phyloP scores from a whole-genome alignment of 2,888 invertebrate genomes.

The Tipula unca region DNA sequence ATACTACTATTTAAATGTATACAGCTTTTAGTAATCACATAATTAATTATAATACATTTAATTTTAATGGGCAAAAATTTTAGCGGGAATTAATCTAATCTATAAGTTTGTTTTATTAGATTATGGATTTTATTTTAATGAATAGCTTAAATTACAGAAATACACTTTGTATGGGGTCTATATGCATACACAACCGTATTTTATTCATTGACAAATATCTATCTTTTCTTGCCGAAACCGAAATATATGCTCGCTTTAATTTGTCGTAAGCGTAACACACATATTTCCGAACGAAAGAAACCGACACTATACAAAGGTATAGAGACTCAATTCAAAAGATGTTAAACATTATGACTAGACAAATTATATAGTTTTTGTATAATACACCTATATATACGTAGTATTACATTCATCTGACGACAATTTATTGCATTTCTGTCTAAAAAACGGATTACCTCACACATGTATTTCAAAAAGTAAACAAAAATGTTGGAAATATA shows the following conservation, averaged over 20 bases:
- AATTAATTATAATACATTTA: background rate
- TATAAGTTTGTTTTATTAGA: background rate
- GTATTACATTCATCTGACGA: background rate
- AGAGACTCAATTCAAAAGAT: background rate
- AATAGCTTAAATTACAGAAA: background rate
- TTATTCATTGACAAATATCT: background rate
- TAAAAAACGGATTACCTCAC: background rate
- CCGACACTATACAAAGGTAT: no score
- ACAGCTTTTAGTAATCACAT: background rate
- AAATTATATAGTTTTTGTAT: background rate
- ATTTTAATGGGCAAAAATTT: background rate
- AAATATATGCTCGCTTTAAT: background rate
- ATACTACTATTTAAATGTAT: background rate
- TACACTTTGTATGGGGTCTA: background rate
- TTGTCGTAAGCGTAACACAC: background rate
- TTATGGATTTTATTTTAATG: background rate
- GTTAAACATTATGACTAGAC: constrained; percentile 8
- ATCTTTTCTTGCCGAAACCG: background rate
- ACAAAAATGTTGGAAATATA: background rate
- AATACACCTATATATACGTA: no score
- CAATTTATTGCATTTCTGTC: constrained; percentile 14
- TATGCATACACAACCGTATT: background rate
- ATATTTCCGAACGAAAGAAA: background rate
- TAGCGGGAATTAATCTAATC: background rate
- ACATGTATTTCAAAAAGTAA: background rate